Percentiles rank a stretch among this genome's conserved stretches.
Evolutionary conservation across 2,888 invertebrate species (phyloP).

Genomic region (Phyto melanocephala): DNA sequence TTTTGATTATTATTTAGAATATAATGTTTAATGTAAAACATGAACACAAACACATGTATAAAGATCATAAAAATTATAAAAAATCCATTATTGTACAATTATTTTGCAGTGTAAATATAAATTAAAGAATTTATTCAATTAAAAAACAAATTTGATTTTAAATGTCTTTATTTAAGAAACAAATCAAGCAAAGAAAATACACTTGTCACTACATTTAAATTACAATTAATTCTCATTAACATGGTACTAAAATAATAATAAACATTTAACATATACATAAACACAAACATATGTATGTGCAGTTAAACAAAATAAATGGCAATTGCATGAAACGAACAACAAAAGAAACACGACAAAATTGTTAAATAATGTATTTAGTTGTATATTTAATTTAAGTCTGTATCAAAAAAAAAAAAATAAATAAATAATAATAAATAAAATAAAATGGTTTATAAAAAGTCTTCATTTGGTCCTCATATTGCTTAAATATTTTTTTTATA

Average conservation of each 20-base stretch:
- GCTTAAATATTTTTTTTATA: neutral
- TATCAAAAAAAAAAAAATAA: no score
- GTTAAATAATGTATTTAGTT: no score
- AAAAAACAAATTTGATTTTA: constrained; percentile 11
- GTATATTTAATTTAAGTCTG: no score
- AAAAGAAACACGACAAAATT: no score
- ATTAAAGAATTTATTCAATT: constrained; percentile 14
- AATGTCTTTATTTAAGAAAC: constrained; percentile 19
- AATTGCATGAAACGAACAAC: neutral
- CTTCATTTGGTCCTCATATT: no score
- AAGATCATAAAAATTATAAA: constrained; percentile 30
- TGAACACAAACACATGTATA: constrained; percentile 11
- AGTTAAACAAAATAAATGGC: no score
- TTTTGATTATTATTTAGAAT: neutral
- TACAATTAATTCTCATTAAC: constrained; percentile 50
- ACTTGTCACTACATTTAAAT: constrained; percentile 51
- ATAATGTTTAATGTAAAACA: constrained; percentile 21
- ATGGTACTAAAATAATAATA: constrained; percentile 28
- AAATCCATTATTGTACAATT: constrained; percentile 31
- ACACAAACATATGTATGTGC: neutral
- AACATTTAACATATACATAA: neutral
- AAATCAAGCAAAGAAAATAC: constrained; percentile 15
- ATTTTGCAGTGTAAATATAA: constrained; percentile 22
- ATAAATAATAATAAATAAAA: no score
- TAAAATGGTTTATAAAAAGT: no score